Base-by-base conservation (phyloP, 37 sponge, comb jelly and placozoan genomes). In the Spongia lamella region DNA sequence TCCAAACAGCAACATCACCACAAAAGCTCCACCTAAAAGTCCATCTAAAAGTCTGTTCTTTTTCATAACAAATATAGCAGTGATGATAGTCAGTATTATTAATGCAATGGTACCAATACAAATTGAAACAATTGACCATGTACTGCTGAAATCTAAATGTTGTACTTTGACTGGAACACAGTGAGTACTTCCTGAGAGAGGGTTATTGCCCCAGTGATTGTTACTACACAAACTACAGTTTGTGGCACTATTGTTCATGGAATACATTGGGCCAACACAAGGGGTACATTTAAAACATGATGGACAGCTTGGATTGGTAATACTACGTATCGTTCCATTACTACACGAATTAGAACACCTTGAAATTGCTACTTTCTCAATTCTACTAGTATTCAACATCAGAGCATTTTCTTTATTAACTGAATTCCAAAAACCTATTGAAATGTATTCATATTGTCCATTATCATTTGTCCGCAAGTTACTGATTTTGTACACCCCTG, bases 1-100 rank as follows among this genome's bases (percentile, higher is more conserved):
- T 17, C 93, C 93, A 20, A 70, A 37, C 31, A 87, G 81, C 0
- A 92, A 49, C 1, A 83, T 47, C 7, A 74, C 62, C 74, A 87
- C 78, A 43, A 83, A 88, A 61, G 87, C 93, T 17, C 93, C 58
- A 15, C 93, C 88, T 31, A 88, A 92, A 21, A 92, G 82, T n/a
- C n/a, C n/a, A n/a, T n/a, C n/a, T n/a, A n/a, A n/a, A n/a, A n/a
- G 53, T 52, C 34, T 15, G 29, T 63, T 63, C 64, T 35, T 34
- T 32, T 63, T 34, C 20, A 63, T 29, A 30, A 32, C 64, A 29
- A 63, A 63, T 32, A 63, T 63, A 4, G 58, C 29, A 7, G 3
- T 31, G 21, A 26, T 43, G 21, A 35, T 35, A 26, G 31, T 7
- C 64, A 63, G 34, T 34, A 32, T 34, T 7, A 63, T 2, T 20